Percentiles rank a stretch among this genome's conserved stretches.
These are phyloP conservation scores for Acromyrmex heyeri DNA, from an alignment of 1,140 invertebrate genomes.

Conservation along the genomic window DNA sequence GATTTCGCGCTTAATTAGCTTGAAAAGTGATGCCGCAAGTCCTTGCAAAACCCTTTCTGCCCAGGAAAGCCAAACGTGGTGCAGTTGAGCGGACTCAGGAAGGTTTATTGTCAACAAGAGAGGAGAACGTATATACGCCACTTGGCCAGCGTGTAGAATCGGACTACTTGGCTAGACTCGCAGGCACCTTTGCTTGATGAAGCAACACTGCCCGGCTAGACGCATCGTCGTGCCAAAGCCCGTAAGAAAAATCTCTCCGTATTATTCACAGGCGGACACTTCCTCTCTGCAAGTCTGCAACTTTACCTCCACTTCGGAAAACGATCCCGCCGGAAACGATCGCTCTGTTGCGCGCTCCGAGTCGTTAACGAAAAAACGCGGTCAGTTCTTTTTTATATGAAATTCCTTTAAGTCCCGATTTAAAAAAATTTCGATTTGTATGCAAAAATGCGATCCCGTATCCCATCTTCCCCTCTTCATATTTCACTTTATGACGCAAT, in stretches of 20 bases:
- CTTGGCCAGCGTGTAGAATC: conserved; percentile 66
- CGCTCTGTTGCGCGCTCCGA: background rate
- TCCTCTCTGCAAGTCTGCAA: background rate
- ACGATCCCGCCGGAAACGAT: background rate
- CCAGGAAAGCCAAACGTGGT: background rate
- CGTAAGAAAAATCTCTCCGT: conserved; percentile 36
- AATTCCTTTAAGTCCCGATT: background rate
- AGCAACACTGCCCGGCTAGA: conserved; percentile 62
- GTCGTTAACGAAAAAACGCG: background rate
- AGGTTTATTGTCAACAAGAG: background rate
- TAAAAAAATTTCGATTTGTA: conserved; percentile 27
- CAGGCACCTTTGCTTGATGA: conserved; percentile 73
- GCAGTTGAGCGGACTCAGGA: background rate
- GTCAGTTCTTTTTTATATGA: background rate
- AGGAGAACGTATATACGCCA: background rate
- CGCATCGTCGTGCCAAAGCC: conserved; percentile 65
- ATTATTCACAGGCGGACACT: background rate
- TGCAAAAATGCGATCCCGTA: background rate
- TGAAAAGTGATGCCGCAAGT: background rate
- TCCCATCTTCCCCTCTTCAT: background rate
- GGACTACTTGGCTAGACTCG: conserved; percentile 79
- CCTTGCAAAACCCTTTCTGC: background rate
- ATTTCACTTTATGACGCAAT: background rate
- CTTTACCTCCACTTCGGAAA: background rate
- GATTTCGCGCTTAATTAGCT: conserved; percentile 26